Base-by-base conservation (phyloP, 2,113 vertebrate genomes). In the Coracopsis vasa region DNA sequence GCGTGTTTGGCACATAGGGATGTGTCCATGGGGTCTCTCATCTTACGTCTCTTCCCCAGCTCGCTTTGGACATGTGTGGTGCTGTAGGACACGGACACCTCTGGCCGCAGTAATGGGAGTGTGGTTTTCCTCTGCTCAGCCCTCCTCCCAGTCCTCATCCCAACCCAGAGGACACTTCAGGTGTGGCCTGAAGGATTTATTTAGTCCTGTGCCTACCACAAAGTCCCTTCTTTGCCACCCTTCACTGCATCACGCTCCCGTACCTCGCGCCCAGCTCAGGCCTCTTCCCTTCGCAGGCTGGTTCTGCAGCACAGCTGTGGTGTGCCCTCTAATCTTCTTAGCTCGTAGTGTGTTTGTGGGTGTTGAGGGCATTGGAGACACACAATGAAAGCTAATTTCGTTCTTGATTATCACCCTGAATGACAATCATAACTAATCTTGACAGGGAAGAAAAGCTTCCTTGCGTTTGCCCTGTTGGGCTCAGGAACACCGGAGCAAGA, bases 171-270 rank as follows among this genome's bases (percentile, higher is more conserved):
- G 27, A 2, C 6, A 6, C n/a, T n/a, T 27, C 6, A 2, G 31
- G 66, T 5, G 23, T 27, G 28, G 11, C 33, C 35, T 19, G 65
- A 6, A 16, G 62, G 42, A 10, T 31, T 45, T 54, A 4, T 47
- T 42, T 5, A 3, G 33, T 20, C 64, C 44, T 4, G 39, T 8
- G 18, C 86, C 39, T 10, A 0, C 18, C 14, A 7, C 15, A 11
- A 10, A 60, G 31, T 7, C 27, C 60, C 25, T 58, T 16, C 48
- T 25, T 25, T 25, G 2, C 50, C 66, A 5, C 54, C 83, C 42
- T 3, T 28, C 6, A 0, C 58, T 10, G 42, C 17, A 2, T 66
- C 13, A 0, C 1, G 1, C 33, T 39, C 37, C 60, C 0, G 0
- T 20, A 12, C 28, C 58, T 10, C 3, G 28, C 16, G 1, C 3